A percentile compares a stretch with the other conserved stretches of the same genome.
These are phyloP conservation scores for Meghimatium bilineatum DNA, from an alignment of 2,888 invertebrate genomes.

Conservation along the genomic window DNA sequence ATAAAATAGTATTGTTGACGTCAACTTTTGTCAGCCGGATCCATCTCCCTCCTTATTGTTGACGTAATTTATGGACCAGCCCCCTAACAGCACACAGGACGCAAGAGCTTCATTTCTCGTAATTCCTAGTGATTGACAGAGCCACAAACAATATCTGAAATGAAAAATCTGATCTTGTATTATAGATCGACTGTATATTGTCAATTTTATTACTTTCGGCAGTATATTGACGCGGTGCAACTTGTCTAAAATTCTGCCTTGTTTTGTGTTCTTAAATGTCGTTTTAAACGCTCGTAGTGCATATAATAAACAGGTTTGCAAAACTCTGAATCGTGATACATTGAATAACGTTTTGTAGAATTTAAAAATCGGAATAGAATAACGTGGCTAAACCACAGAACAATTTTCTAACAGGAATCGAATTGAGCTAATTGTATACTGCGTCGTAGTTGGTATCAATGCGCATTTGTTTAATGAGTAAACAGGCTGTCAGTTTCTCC, in stretches of 20 bases:
- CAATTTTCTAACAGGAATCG: neutral
- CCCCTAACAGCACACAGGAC: too few relatives aligned
- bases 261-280: neutral
- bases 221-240: neutral
- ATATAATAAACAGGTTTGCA: conserved; percentile 21
- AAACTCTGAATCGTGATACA: conserved; percentile 13
- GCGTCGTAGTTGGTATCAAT: neutral
- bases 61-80: too few relatives aligned
- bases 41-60: too few relatives aligned
- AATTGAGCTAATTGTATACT: conserved; percentile 12
- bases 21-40: too few relatives aligned
- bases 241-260: neutral
- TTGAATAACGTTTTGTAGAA: conserved; percentile 13
- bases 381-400: too few relatives aligned
- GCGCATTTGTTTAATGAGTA: conserved; percentile 19
- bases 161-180: too few relatives aligned
- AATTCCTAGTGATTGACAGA: too few relatives aligned
- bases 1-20: too few relatives aligned
- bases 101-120: too few relatives aligned
- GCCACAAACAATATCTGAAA: too few relatives aligned
- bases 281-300: neutral
- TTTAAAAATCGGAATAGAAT: conserved; percentile 3
- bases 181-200: too few relatives aligned
- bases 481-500: neutral
- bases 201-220: neutral